Conservation (phyloP, 2,888 invertebrate genomes). For the Chaitophorus viminalis region DNA sequence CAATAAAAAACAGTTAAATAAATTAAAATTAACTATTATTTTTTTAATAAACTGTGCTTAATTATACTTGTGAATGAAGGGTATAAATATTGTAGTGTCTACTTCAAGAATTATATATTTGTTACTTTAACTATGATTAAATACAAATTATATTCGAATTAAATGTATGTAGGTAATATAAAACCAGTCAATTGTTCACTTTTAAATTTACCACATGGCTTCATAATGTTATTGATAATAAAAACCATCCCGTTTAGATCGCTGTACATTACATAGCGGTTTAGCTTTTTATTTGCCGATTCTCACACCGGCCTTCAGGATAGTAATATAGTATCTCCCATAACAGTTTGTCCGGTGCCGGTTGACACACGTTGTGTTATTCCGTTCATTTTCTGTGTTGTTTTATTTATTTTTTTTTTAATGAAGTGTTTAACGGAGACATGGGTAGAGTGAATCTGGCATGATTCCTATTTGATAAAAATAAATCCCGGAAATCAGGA, state of each 20-base stretch:
- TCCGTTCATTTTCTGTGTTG: constrained; percentile 23
- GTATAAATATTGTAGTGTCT: too few relatives aligned
- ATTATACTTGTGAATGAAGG: too few relatives aligned
- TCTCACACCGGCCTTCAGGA: constrained; percentile 56
- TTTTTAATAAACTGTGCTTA: too few relatives aligned
- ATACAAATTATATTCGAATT: neutral
- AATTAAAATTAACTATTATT: too few relatives aligned
- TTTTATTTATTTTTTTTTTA: constrained; percentile 35
- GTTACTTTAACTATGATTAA: neutral
- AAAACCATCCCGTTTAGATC: constrained; percentile 37
- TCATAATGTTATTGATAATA: neutral
- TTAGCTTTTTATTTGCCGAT: constrained; percentile 56
- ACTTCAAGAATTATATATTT: too few relatives aligned
- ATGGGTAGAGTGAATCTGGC: constrained; percentile 51
- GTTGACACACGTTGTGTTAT: constrained; percentile 52
- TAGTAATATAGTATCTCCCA: constrained; percentile 46
- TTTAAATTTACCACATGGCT: constrained; percentile 27
- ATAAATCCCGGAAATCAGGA: constrained; percentile 61
- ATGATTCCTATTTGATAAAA: constrained; percentile 61
- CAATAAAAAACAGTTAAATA: too few relatives aligned
- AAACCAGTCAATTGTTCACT: neutral
- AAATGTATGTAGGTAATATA: neutral
- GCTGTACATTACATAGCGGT: neutral
- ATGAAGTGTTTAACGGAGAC: constrained; percentile 32
- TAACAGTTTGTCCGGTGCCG: constrained; percentile 52